phyloP scores from a whole-genome alignment of 2,113 vertebrate species.

The Guaruba guarouba region DNA sequence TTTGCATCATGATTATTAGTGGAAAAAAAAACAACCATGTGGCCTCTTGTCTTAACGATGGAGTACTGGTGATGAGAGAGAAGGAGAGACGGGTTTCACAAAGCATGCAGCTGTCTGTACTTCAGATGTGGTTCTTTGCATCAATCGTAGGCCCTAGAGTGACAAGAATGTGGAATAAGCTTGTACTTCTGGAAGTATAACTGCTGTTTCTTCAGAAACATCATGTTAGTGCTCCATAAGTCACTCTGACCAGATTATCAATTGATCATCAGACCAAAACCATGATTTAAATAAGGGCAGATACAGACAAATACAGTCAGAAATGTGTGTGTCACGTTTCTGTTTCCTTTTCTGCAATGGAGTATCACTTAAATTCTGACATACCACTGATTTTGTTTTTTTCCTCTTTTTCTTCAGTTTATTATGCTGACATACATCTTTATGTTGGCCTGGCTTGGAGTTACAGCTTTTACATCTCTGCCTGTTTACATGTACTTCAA shows the following conservation, averaged over 20 bases:
- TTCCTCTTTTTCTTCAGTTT: conserved; percentile 80
- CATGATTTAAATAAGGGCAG: not conserved
- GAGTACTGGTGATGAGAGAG: not conserved
- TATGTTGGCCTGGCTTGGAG: conserved; percentile 98
- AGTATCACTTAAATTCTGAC: not conserved
- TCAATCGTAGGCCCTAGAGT: not conserved
- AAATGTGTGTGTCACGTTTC: not conserved
- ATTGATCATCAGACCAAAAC: not conserved
- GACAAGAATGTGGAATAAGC: not conserved
- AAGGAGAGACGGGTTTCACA: not conserved
- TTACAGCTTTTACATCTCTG: conserved; percentile 95
- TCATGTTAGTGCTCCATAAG: not conserved
- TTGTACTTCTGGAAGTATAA: not conserved
- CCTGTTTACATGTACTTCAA: conserved; percentile 99
- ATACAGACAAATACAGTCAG: not conserved
- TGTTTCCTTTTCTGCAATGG: not conserved
- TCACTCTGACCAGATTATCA: not conserved
- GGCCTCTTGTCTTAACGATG: not conserved
- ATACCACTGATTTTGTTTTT: not conserved
- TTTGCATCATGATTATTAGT: not conserved
- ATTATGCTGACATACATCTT: conserved; percentile 99
- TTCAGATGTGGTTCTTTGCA: not conserved
- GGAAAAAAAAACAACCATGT: not conserved
- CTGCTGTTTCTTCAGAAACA: not conserved
- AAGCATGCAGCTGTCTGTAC: not conserved